These are phyloP conservation scores for Orius insidiosus DNA, from an alignment of 1,140 invertebrate species.

Conservation along the genomic window DNA sequence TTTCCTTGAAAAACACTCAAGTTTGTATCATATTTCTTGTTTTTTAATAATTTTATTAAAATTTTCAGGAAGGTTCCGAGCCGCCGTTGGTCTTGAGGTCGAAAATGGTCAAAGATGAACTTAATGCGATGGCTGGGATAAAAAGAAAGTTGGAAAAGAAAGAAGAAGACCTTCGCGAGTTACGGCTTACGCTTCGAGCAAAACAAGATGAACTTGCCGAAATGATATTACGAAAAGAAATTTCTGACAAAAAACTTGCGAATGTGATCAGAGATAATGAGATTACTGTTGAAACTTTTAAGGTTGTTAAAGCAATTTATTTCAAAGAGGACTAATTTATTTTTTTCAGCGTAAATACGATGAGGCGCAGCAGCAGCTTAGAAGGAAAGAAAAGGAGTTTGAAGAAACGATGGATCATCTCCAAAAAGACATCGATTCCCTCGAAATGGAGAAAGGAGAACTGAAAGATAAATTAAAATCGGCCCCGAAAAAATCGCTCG, in stretches of 20 bases:
- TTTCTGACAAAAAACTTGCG: slow-evolving; percentile 82
- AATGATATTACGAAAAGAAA: slow-evolving; percentile 77
- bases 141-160: slow-evolving; percentile 67
- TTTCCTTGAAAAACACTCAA: slow-evolving; percentile 8
- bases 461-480: slow-evolving; percentile 80
- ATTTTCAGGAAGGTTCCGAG: slow-evolving; percentile 32
- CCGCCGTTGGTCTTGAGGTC: slow-evolving; percentile 36
- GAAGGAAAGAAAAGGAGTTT: slow-evolving; percentile 84
- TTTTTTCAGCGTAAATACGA: slow-evolving; percentile 13
- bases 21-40: slow-evolving; percentile 22
- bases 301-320: slow-evolving; percentile 20
- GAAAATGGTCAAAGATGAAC: slow-evolving; percentile 66
- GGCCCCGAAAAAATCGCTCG: slow-evolving; percentile 41
- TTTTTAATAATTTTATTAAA: slow-evolving; percentile 3
- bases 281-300: slow-evolving; percentile 51
- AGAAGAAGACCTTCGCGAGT: slow-evolving; percentile 76
- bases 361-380: slow-evolving; percentile 32
- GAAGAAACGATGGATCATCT: slow-evolving; percentile 92
- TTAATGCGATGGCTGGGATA: slow-evolving; percentile 68
- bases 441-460: slow-evolving; percentile 78
- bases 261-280: slow-evolving; percentile 73
- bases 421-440: slow-evolving; percentile 80
- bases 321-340: not conserved
- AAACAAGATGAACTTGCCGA: slow-evolving; percentile 92
- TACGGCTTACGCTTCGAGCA: slow-evolving; percentile 61